These are phyloP conservation scores for Drosophila pullipes DNA, from an alignment of 2,888 invertebrate genomes.

Conservation along the genomic window DNA sequence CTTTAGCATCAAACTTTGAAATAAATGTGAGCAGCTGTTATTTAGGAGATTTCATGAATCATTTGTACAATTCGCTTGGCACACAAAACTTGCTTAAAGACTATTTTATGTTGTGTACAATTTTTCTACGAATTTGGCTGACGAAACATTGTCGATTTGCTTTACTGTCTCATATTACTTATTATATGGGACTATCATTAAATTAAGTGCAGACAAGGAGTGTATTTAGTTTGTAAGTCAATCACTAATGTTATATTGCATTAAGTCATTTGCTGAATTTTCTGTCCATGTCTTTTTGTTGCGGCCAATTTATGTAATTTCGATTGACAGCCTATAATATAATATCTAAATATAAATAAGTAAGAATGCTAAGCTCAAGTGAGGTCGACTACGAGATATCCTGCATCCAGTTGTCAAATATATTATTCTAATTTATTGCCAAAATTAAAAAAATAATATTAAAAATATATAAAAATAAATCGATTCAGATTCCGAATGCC, in stretches of 20 bases:
- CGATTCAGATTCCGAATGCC: too few relatives aligned
- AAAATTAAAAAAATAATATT: too few relatives aligned
- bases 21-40: background rate
- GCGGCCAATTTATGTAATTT: background rate
- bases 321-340: constrained; percentile 39
- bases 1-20: background rate
- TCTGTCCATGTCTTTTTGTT: background rate
- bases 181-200: background rate
- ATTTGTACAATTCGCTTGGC: background rate
- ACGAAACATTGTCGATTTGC: background rate
- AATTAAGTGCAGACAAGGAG: background rate
- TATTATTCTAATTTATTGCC: background rate
- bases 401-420: background rate
- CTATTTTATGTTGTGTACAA: background rate
- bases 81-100: background rate
- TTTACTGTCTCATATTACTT: background rate
- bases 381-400: background rate
- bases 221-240: background rate
- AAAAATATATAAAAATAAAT: too few relatives aligned
- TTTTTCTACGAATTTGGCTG: background rate
- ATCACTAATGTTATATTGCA: background rate
- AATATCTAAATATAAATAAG: background rate
- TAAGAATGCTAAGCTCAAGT: background rate
- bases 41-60: background rate
- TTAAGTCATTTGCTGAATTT: constrained; percentile 1